Percentiles rank a stretch among this genome's conserved stretches.
Conservation (phyloP, 2,113 vertebrate genomes). For the Xyliphius kryptos region DNA sequence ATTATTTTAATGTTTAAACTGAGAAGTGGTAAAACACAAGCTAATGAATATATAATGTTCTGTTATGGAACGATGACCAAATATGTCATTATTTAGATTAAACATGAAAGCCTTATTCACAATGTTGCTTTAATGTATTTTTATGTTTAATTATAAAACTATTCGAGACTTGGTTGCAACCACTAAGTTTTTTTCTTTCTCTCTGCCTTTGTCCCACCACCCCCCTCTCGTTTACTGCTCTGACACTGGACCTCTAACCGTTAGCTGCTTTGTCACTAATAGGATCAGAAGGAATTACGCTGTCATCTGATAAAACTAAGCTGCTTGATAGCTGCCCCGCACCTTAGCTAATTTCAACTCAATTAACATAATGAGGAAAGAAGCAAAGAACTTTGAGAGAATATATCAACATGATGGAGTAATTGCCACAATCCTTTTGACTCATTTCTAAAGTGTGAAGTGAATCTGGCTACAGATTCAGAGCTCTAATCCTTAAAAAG, state of each 20-base stretch:
- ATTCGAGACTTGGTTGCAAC: not conserved
- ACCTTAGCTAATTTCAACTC: constrained; percentile 79
- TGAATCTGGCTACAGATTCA: constrained; percentile 4
- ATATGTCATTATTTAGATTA: no score
- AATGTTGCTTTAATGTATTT: no score
- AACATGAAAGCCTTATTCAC: no score
- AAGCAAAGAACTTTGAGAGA: constrained; percentile 62
- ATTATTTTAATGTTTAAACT: no score
- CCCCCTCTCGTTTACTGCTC: constrained; percentile 56
- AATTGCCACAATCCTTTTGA: constrained; percentile 48
- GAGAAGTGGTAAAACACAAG: no score
- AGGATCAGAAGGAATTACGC: constrained; percentile 79
- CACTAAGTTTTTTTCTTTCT: not conserved
- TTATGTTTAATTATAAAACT: not conserved
- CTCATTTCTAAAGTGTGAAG: constrained; percentile 7
- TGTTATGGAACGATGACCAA: no score
- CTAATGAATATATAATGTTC: no score
- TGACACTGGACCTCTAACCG: constrained; percentile 79
- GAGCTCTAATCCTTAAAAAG: not conserved
- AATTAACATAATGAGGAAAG: constrained; percentile 80
- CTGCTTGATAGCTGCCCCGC: constrained; percentile 73
- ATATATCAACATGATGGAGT: constrained; percentile 69
- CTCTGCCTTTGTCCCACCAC: constrained; percentile 34
- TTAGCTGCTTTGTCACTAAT: constrained; percentile 82
- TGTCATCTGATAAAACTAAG: constrained; percentile 86